Conservation (phyloP, 2,888 invertebrate species). For the Lypha dubia region DNA sequence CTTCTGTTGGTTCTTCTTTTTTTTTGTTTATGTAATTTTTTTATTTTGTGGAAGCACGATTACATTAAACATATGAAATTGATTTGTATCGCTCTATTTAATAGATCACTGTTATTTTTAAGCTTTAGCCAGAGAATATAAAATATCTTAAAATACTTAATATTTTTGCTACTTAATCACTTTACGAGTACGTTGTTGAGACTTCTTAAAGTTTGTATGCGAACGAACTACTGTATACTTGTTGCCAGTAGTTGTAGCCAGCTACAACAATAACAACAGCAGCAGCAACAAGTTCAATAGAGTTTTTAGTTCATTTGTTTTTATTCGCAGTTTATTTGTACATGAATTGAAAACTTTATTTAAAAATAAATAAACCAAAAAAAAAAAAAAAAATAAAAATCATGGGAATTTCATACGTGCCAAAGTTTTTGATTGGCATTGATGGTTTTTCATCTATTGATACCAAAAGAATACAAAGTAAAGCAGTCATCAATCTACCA, state of each 20-base stretch:
- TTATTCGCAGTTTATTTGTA: constrained; percentile 36
- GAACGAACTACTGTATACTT: background rate
- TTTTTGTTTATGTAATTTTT: background rate
- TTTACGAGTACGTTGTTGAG: constrained; percentile 17
- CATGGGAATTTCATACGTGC: constrained; percentile 82
- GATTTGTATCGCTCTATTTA: constrained; percentile 70
- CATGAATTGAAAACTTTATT: constrained; percentile 24
- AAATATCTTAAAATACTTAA: constrained; percentile 29
- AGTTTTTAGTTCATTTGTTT: constrained; percentile 33
- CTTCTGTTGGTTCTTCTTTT: constrained; percentile 52
- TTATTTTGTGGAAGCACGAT: constrained; percentile 16
- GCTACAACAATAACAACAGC: background rate
- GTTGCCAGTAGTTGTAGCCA: constrained; percentile 21
- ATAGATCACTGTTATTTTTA: constrained; percentile 46
- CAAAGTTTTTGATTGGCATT: constrained; percentile 74
- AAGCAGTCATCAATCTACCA: constrained; percentile 45
- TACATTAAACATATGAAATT: constrained; percentile 70
- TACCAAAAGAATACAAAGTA: background rate
- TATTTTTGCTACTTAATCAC: constrained; percentile 51
- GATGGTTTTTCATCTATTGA: constrained; percentile 73
- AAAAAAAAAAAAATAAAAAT: constrained; percentile 68
- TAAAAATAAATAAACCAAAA: background rate
- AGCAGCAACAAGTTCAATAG: constrained; percentile 35
- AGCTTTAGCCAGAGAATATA: background rate
- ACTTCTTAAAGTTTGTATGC: background rate